phyloP scores from a whole-genome alignment of 2,888 invertebrate species.

The Volucella inflata region DNA sequence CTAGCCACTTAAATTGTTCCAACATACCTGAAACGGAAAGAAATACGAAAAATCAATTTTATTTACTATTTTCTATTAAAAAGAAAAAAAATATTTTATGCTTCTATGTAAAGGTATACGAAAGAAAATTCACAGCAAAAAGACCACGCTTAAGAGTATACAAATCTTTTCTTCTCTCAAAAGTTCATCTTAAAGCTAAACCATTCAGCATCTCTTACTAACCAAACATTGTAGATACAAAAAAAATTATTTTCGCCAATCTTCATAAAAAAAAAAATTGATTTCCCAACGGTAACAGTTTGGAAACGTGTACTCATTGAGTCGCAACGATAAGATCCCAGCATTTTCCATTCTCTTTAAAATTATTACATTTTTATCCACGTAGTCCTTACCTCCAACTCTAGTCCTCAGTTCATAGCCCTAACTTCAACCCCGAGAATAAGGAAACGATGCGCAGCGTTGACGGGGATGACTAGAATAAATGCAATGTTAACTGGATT shows the following conservation, averaged over 20 bases:
- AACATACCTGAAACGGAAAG: conserved; percentile 52
- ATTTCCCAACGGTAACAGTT: conserved; percentile 72
- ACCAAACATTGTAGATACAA: background rate
- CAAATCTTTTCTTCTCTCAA: background rate
- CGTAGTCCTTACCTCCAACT: no score
- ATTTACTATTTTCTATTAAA: background rate
- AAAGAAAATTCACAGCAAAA: conserved; percentile 18
- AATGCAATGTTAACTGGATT: background rate
- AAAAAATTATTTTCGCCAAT: conserved; percentile 61
- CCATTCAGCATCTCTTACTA: conserved; percentile 44
- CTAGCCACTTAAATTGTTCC: conserved; percentile 1
- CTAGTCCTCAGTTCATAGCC: no score
- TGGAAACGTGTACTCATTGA: conserved; percentile 64
- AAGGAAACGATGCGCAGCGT: conserved; percentile 16
- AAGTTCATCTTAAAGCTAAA: conserved; percentile 34
- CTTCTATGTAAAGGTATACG: conserved; percentile 12
- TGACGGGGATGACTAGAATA: conserved; percentile 1
- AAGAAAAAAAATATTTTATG: background rate
- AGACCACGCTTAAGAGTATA: background rate
- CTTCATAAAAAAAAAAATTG: conserved; percentile 50
- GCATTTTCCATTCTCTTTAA: conserved; percentile 59
- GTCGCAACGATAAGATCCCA: conserved; percentile 67
- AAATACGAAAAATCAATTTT: conserved; percentile 1
- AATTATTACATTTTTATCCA: conserved; percentile 45
- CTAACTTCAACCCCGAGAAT: no score